Evolutionary conservation across 2,888 invertebrate species (phyloP).

Genomic region (Acronicta alni): DNA sequence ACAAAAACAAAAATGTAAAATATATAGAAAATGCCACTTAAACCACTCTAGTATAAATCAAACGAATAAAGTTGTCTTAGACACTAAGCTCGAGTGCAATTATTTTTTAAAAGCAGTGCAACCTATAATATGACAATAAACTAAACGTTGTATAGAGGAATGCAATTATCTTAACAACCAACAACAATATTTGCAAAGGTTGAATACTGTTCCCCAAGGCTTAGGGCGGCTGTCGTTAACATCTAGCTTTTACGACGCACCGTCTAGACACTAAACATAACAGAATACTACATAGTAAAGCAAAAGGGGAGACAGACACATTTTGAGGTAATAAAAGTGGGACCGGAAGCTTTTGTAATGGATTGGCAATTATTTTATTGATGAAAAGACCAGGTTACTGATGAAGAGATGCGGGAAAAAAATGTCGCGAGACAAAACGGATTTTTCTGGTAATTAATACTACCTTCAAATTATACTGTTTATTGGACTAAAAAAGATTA

Average conservation of each 20-base stretch:
- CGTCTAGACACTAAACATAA: slow-evolving; percentile 49
- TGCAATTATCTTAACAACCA: slow-evolving; percentile 20
- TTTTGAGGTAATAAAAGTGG: slow-evolving; percentile 14
- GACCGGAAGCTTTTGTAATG: slow-evolving; percentile 16
- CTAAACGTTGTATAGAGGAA: slow-evolving; percentile 1
- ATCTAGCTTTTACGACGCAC: slow-evolving; percentile 54
- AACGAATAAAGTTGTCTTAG: too few relatives aligned
- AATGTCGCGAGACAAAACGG: too few relatives aligned
- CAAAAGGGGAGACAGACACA: slow-evolving; percentile 20
- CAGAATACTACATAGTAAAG: slow-evolving; percentile 39
- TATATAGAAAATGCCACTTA: too few relatives aligned
- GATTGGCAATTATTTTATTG: slow-evolving; percentile 24
- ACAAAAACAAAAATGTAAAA: too few relatives aligned
- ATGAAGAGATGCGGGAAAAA: too few relatives aligned
- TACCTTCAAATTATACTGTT: too few relatives aligned
- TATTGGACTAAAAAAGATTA: too few relatives aligned
- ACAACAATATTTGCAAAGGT: slow-evolving; percentile 29
- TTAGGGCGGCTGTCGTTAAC: slow-evolving; percentile 23
- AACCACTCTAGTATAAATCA: too few relatives aligned
- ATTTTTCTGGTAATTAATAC: too few relatives aligned
- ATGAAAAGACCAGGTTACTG: background rate
- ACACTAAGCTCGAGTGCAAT: too few relatives aligned
- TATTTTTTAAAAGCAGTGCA: background rate
- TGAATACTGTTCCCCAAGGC: slow-evolving; percentile 21
- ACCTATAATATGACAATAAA: background rate